Evolutionary conservation across 2,113 vertebrate species (phyloP).

Genomic region (Oreamnos americanus): DNA sequence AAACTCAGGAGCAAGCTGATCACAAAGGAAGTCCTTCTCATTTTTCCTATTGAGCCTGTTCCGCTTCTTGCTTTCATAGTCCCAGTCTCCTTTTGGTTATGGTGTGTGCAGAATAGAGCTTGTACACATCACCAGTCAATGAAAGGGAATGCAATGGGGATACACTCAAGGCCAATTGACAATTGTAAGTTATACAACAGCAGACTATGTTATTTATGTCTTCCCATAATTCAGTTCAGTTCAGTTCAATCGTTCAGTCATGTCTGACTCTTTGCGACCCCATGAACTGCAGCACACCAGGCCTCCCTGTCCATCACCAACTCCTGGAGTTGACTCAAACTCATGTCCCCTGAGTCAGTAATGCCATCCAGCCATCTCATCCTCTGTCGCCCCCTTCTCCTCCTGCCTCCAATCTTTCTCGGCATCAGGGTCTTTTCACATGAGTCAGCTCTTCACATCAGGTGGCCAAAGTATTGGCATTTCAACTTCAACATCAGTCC

Average conservation of each 20-base stretch:
- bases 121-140: background rate
- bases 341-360: background rate
- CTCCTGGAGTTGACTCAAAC: background rate
- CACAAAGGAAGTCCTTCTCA: background rate
- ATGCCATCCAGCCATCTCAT: background rate
- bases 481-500: background rate
- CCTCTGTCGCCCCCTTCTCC: background rate
- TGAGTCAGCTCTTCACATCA: background rate
- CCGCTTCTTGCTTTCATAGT: background rate
- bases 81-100: background rate
- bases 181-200: background rate
- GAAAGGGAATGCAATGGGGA: background rate
- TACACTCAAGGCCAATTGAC: background rate
- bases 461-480: background rate
- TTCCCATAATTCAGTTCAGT: background rate
- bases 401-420: background rate
- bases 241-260: accelerated
- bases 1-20: background rate
- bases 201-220: background rate
- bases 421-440: background rate
- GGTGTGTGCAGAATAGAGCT: background rate
- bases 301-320: background rate
- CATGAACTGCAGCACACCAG: accelerated
- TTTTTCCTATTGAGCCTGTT: background rate
- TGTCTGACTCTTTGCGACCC: background rate